Evolutionary conservation across 2,113 vertebrate species (phyloP).

Genomic region (Panurus biarmicus): DNA sequence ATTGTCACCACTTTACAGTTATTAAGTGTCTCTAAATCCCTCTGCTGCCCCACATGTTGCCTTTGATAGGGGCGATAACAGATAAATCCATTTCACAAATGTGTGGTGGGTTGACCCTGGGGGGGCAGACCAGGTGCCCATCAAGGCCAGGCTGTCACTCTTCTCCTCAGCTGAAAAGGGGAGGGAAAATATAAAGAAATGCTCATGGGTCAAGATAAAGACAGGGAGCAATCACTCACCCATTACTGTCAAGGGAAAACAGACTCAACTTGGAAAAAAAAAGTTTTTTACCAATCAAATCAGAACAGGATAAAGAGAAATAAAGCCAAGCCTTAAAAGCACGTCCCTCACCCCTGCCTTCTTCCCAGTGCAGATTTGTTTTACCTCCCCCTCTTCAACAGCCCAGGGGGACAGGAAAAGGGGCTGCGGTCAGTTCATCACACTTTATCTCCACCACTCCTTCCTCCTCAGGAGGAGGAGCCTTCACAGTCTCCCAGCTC

Average conservation of each 20-base stretch:
- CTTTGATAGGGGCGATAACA: not conserved
- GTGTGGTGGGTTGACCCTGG: not conserved
- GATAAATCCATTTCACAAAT: not conserved
- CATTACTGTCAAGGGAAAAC: not conserved
- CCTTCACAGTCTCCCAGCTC: not conserved
- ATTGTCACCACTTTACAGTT: not conserved
- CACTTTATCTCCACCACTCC: not conserved
- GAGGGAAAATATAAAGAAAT: not conserved
- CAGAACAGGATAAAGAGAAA: not conserved
- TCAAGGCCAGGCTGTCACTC: not conserved
- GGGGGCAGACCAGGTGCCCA: not conserved
- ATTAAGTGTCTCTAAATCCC: not conserved
- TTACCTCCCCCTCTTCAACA: no score
- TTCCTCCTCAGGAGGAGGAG: not conserved
- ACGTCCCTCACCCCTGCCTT: rapidly evolving
- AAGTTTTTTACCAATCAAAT: not conserved
- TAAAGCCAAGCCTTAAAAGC: not conserved
- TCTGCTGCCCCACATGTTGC: not conserved
- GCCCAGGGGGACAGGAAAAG: not conserved
- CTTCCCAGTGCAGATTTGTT: not conserved
- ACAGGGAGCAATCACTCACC: not conserved
- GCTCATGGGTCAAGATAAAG: not conserved
- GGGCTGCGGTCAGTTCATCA: not conserved
- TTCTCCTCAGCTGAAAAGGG: not conserved
- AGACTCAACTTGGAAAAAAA: not conserved